phyloP scores from a whole-genome alignment of 2,113 vertebrate species.

The Numenius arquata region DNA sequence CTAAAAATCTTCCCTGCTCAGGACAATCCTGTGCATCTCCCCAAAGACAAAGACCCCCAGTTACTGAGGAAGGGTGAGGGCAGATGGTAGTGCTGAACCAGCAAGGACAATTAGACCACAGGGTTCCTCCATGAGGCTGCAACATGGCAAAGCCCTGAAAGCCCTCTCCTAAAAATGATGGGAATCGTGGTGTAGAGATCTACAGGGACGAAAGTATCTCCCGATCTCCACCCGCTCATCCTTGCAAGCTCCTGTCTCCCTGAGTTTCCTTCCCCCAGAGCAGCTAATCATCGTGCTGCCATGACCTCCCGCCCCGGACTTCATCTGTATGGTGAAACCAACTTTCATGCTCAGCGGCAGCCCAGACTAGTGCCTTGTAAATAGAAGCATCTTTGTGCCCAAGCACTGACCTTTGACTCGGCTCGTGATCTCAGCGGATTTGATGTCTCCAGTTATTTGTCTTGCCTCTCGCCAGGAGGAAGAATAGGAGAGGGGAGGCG shows the following conservation, averaged over 20 bases:
- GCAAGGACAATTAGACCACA: background rate
- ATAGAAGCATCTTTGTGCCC: slow-evolving; percentile 43
- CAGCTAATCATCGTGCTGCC: background rate
- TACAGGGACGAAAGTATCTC: background rate
- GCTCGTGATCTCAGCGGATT: background rate
- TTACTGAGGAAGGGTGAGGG: accelerated
- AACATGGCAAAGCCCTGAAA: background rate
- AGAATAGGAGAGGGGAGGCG: background rate
- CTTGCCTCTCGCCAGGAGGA: background rate
- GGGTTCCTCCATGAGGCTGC: background rate
- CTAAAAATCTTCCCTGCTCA: background rate
- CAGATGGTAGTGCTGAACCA: background rate
- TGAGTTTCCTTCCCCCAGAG: background rate
- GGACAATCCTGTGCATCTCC: background rate
- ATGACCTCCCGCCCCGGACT: background rate
- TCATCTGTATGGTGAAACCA: background rate
- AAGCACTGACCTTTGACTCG: slow-evolving; percentile 16
- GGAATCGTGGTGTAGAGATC: background rate
- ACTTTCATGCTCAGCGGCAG: background rate
- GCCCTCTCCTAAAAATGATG: background rate
- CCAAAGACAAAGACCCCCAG: background rate
- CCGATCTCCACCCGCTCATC: accelerated
- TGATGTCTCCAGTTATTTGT: slow-evolving; percentile 1
- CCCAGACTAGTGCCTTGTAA: background rate
- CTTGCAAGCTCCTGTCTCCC: background rate